phyloP scores from a whole-genome alignment of 2,113 vertebrate genomes.

The Indri indri region DNA sequence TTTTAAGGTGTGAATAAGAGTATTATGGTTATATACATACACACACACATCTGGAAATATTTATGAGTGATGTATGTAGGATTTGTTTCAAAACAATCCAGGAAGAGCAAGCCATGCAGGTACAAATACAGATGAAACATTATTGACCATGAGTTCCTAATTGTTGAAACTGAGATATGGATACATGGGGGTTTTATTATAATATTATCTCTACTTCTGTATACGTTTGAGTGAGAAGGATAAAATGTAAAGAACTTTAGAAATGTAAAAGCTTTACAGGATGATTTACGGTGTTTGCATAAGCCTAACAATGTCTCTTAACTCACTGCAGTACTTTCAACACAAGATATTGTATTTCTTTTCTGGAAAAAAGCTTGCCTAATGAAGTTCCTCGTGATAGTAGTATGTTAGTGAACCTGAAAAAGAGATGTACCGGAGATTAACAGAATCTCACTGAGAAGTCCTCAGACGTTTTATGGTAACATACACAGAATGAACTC shows the following conservation, averaged over 20 bases:
- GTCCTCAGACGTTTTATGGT: background rate
- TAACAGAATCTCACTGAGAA: background rate
- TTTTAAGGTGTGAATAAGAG: background rate
- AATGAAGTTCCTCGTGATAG: background rate
- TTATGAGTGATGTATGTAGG: background rate
- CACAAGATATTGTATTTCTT: background rate
- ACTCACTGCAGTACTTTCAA: background rate
- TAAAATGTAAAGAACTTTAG: slow-evolving; percentile 2
- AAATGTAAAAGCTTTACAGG: background rate
- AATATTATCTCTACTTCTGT: background rate
- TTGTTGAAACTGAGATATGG: background rate
- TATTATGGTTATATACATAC: background rate
- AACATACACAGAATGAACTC: background rate
- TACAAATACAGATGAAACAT: background rate
- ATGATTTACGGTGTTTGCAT: background rate
- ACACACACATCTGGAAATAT: background rate
- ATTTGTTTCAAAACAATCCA: slow-evolving; percentile 39
- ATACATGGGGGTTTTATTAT: background rate
- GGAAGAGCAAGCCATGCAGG: background rate
- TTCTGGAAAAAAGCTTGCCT: background rate
- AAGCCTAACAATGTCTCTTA: background rate
- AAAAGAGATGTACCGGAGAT: background rate
- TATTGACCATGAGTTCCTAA: background rate
- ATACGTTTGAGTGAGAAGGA: background rate
- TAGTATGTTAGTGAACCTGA: background rate